Evolutionary conservation across 2,888 invertebrate species (phyloP).

Genomic region (Metellina segmentata): DNA sequence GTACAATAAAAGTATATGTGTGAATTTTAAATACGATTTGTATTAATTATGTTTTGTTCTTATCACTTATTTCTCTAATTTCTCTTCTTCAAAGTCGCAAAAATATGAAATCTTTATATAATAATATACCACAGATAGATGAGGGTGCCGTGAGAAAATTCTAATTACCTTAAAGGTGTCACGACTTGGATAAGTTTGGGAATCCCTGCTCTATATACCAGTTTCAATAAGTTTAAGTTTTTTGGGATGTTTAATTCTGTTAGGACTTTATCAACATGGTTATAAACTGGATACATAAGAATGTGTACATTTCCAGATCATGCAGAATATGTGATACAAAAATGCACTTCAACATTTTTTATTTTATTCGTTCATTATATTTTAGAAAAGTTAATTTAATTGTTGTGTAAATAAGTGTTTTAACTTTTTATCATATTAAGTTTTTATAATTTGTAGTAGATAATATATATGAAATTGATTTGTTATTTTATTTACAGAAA

Average conservation of each 20-base stretch:
- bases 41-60: no score
- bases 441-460: no score
- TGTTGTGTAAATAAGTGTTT: neutral
- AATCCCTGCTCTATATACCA: neutral
- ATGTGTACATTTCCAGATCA: neutral
- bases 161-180: no score
- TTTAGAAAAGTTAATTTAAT: neutral
- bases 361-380: neutral
- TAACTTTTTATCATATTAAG: neutral
- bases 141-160: no score
- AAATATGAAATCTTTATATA: no score
- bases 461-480: no score
- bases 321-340: neutral
- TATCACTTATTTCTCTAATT: no score
- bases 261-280: neutral
- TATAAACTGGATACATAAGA: neutral
- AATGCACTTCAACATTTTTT: neutral
- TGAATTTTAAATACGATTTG: no score
- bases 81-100: no score
- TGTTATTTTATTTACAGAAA: constrained; percentile 17
- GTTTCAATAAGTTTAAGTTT: neutral
- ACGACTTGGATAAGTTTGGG: no score
- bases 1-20: no score
- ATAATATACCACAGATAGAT: no score
- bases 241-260: neutral